These are phyloP conservation scores for Apamea sordens DNA, from an alignment of 2,888 invertebrate genomes.

Conservation along the genomic window DNA sequence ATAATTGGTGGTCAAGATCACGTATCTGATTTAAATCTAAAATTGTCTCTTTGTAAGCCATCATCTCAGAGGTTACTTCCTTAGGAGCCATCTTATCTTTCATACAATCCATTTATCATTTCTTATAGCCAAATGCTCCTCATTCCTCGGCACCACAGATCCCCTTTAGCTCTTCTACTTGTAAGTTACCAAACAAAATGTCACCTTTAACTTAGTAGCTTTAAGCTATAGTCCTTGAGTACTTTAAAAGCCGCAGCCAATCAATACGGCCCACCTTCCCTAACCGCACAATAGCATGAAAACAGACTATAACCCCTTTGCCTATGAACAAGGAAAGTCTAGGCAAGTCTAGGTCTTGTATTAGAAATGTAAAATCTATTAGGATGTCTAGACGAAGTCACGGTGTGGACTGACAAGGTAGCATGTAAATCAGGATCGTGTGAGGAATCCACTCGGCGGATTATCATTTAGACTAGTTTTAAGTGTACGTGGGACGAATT, in stretches of 20 bases:
- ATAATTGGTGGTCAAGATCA: not conserved
- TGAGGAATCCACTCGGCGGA: constrained; percentile 46
- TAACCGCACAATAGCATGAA: constrained; percentile 48
- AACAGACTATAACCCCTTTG: constrained; percentile 23
- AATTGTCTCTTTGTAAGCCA: not conserved
- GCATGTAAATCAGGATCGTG: constrained; percentile 63
- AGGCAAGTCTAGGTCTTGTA: constrained; percentile 30
- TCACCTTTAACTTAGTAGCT: constrained; percentile 6
- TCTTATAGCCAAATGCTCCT: not conserved
- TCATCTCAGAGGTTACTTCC: not conserved
- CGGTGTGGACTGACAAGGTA: constrained; percentile 36
- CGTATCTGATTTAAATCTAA: not conserved
- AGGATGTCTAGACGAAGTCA: constrained; percentile 63
- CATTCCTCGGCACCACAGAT: not conserved
- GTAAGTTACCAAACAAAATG: not conserved
- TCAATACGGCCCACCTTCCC: constrained; percentile 43
- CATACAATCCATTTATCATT: not conserved
- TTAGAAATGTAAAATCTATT: constrained; percentile 55
- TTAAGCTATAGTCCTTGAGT: constrained; percentile 1
- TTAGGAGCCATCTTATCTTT: not conserved
- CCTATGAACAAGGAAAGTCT: constrained; percentile 39
- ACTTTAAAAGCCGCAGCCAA: constrained; percentile 31
- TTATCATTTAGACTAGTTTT: constrained; percentile 63
- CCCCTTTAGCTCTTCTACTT: not conserved
- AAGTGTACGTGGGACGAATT: constrained; percentile 47